Evolutionary conservation across 2,888 invertebrate genomes (phyloP).

Genomic region (Frankliniella intonsa): DNA sequence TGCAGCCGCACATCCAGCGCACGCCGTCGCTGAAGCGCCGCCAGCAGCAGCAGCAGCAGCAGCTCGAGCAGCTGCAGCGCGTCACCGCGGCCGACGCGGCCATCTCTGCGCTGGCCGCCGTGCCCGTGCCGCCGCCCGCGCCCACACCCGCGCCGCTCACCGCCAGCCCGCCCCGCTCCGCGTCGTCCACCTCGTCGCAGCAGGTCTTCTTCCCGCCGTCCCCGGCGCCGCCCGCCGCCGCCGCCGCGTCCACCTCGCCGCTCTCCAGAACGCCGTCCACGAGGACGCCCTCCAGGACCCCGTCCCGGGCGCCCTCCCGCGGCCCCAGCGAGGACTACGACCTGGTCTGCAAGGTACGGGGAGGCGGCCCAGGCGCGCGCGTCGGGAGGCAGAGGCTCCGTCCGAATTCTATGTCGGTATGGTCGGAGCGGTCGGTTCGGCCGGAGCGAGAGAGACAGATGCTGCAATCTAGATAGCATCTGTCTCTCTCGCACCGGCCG

Average conservation of each 20-base stretch:
- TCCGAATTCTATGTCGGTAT: too few relatives aligned
- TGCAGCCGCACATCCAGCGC: constrained; percentile 17
- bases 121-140: constrained; percentile 1
- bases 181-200: constrained; percentile 8
- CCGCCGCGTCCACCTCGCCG: neutral
- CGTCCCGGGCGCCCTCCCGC: constrained; percentile 41
- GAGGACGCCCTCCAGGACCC: constrained; percentile 38
- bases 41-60: constrained; percentile 10
- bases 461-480: too few relatives aligned
- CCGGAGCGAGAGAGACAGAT: too few relatives aligned
- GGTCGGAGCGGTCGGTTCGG: too few relatives aligned
- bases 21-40: neutral
- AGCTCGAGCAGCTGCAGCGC: constrained; percentile 14
- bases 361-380: constrained; percentile 34
- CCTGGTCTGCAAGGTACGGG: constrained; percentile 41
- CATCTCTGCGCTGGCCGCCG: neutral
- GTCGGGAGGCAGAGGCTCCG: too few relatives aligned
- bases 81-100: neutral
- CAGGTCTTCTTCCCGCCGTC: neutral
- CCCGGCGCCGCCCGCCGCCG: constrained; percentile 41
- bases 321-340: constrained; percentile 40
- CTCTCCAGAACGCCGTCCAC: neutral
- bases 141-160: neutral
- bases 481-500: too few relatives aligned
- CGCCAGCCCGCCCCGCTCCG: constrained; percentile 33